phyloP scores from a whole-genome alignment of 2,797 vertebrate genomes.

The Hydrocynus forskahlii region DNA sequence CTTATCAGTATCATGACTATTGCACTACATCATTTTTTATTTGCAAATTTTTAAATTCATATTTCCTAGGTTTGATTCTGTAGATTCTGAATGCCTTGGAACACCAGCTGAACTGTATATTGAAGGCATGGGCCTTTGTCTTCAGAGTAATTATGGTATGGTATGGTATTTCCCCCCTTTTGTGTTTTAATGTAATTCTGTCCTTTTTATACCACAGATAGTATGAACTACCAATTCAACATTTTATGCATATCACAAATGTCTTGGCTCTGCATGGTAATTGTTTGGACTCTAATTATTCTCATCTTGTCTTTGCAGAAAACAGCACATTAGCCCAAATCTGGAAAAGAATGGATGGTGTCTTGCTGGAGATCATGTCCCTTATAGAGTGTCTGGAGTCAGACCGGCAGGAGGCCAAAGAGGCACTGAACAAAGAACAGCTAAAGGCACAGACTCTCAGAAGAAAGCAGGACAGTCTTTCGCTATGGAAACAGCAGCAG shows the following conservation, averaged over 20 bases:
- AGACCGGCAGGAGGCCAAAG: slow-evolving; percentile 81
- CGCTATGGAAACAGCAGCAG: slow-evolving; percentile 81
- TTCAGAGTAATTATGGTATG: slow-evolving; percentile 65
- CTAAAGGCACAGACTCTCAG: slow-evolving; percentile 69
- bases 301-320: slow-evolving; percentile 52
- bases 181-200: not conserved
- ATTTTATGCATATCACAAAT: not conserved
- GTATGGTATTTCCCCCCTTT: not conserved
- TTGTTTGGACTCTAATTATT: not conserved
- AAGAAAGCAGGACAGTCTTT: slow-evolving; percentile 74
- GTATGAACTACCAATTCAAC: not conserved
- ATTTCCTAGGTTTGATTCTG: slow-evolving; percentile 32
- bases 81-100: not conserved
- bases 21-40: not conserved
- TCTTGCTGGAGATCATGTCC: slow-evolving; percentile 80
- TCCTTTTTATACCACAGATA: not conserved
- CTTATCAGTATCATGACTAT: not conserved
- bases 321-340: slow-evolving; percentile 67
- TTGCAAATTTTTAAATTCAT: slow-evolving; percentile 5
- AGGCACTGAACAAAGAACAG: slow-evolving; percentile 79
- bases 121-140: slow-evolving; percentile 69
- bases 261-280: slow-evolving; percentile 6
- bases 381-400: slow-evolving; percentile 86
- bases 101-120: slow-evolving; percentile 66
- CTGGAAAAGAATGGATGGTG: slow-evolving; percentile 77